Base-by-base conservation (phyloP, 2,797 vertebrate genomes). In the Lutra lutra region DNA sequence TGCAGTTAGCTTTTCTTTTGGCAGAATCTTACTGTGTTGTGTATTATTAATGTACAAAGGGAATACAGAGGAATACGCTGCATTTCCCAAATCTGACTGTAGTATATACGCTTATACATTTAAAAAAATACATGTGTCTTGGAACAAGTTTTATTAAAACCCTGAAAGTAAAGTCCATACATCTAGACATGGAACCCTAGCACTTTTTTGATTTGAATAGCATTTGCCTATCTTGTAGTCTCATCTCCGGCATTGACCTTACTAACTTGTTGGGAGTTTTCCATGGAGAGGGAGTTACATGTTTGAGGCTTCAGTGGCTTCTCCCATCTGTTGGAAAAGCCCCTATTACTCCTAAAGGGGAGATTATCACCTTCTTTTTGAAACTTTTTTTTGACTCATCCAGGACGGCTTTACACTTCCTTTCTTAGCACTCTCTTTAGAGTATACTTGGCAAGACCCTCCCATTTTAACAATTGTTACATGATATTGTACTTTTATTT, bases 271-370 rank as follows among this genome's bases (percentile, higher is more conserved):
- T 85, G 86, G 86, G 56, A 84, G 35, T 86, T 96, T 38, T 68
- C 83, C 29, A 29, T 32, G 66, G n/a, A 4, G 3, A 17, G 0
- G 43, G 10, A 58, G 32, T 94, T 60, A 13, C 9, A 2, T 91
- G 10, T 78, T 94, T 87, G 40, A 94, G 43, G 40, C 32, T 86
- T 95, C 75, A 23, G 21, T 93, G 80, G 38, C 68, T 88, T 96
- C 38, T 32, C n/a, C 66, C 35, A 38, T 95, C 75, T 94, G 75
- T 80, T 68, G 66, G 79, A 60, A 94, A 87, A 86, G 25, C 15
- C 68, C 32, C 17, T 88, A 11, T n/a, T 60, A 29, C 2, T 85
- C 27, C 58, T 89, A 51, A 73, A 82, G 32, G 40, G 43, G 21
- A 35, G 38, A 51, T 91, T 20, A 29, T 93, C 66, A 58, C 48